Conservation (phyloP, 2,888 invertebrate species). For the Ornithoptera alexandrae region DNA sequence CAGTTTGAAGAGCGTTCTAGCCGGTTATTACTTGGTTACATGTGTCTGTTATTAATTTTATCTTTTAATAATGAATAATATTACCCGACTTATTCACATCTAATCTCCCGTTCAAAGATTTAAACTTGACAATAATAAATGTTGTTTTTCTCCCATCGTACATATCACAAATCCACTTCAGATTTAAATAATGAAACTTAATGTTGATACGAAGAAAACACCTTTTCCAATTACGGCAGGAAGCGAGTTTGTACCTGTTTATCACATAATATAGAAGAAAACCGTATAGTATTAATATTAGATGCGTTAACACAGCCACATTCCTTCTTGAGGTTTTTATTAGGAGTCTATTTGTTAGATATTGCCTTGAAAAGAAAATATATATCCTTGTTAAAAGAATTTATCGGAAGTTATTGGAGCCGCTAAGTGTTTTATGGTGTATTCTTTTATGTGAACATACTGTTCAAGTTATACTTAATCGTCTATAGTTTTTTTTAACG, state of each 20-base stretch:
- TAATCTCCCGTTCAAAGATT: neutral
- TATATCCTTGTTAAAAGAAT: slow-evolving; percentile 3
- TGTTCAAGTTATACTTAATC: neutral
- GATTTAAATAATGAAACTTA: neutral
- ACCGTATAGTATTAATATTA: slow-evolving; percentile 24
- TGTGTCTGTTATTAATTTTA: too few relatives aligned
- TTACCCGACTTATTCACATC: neutral
- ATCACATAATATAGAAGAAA: slow-evolving; percentile 19
- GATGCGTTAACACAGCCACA: slow-evolving; percentile 14
- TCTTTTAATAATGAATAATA: too few relatives aligned
- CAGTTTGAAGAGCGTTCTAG: too few relatives aligned
- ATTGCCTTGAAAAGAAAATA: slow-evolving; percentile 15
- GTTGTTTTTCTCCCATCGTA: neutral
- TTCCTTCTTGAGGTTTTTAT: slow-evolving; percentile 15
- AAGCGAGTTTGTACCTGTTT: slow-evolving; percentile 11
- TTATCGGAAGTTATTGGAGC: slow-evolving; percentile 20
- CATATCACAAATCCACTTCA: slow-evolving; percentile 4
- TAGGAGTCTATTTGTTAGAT: slow-evolving; percentile 17
- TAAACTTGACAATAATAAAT: neutral
- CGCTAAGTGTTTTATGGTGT: slow-evolving; percentile 10
- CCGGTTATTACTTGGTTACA: too few relatives aligned
- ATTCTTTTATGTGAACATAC: neutral
- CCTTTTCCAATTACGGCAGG: slow-evolving; percentile 15
- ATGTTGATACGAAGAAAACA: slow-evolving; percentile 12
- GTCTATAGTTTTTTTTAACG: neutral